Conservation (phyloP, 2,888 invertebrate species). For the Chalcosyrphus nemorum region DNA sequence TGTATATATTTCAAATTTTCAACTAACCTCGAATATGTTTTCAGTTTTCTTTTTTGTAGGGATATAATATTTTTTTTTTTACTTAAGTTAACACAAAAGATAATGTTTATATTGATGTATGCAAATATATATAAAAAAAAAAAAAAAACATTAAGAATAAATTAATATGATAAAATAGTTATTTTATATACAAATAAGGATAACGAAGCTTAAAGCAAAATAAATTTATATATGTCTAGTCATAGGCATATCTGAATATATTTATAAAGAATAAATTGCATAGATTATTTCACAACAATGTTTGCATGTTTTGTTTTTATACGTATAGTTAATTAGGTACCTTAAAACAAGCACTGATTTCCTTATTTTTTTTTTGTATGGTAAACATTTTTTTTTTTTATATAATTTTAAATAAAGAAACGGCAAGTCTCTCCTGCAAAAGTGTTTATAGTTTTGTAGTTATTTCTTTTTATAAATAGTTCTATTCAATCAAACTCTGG, state of each 20-base stretch:
- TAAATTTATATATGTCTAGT: not conserved
- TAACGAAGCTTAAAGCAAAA: constrained; percentile 17
- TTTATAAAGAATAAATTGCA: not conserved
- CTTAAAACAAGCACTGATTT: constrained; percentile 33
- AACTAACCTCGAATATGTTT: too few species aligned
- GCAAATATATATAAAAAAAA: not conserved
- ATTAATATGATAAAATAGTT: constrained; percentile 12
- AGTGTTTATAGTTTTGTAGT: constrained; percentile 1
- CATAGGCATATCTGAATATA: not conserved
- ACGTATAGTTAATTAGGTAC: constrained; percentile 22
- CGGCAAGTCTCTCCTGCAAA: constrained; percentile 3
- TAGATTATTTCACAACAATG: constrained; percentile 24
- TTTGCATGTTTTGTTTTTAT: not conserved
- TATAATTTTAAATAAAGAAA: not conserved
- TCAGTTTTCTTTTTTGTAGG: not conserved
- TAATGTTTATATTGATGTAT: not conserved
- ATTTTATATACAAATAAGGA: constrained; percentile 12
- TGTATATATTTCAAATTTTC: too few species aligned
- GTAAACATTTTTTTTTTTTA: not conserved
- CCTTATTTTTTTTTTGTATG: not conserved
- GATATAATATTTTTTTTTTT: too few species aligned
- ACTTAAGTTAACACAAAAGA: not conserved
- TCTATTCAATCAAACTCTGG: not conserved
- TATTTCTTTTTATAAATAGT: not conserved
- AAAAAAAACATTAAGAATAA: constrained; percentile 33